A percentile compares a stretch with the other conserved stretches of the same genome.
These are phyloP conservation scores for Philotrypesis tridentata DNA, from an alignment of 1,140 invertebrate species.

Conservation along the genomic window DNA sequence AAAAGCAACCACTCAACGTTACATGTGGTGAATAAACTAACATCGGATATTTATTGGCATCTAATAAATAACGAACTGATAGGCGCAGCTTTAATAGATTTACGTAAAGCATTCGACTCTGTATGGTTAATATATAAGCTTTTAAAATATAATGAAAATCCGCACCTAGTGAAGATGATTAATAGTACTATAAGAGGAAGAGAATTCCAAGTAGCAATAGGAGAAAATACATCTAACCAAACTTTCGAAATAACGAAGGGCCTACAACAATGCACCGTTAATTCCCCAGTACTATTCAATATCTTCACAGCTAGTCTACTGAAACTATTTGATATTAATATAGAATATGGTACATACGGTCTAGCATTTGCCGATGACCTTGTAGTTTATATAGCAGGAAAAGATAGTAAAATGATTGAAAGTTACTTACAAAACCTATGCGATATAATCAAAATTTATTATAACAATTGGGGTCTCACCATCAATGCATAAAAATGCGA, in stretches of 20 bases:
- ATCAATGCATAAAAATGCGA: constrained; percentile 36
- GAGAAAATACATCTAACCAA: too few relatives aligned
- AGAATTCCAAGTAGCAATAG: too few relatives aligned
- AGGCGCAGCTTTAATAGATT: constrained; percentile 52
- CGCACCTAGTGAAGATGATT: not conserved
- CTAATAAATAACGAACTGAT: constrained; percentile 31
- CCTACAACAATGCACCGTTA: not conserved
- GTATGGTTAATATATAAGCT: constrained; percentile 55
- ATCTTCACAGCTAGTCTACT: not conserved
- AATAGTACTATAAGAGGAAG: not conserved
- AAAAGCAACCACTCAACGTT: constrained; percentile 44
- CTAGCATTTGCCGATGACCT: not conserved
- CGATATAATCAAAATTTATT: not conserved
- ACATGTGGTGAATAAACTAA: constrained; percentile 40
- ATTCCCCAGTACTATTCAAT: not conserved
- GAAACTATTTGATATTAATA: too few relatives aligned
- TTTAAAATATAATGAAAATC: not conserved
- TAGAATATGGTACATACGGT: too few relatives aligned
- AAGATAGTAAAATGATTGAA: not conserved
- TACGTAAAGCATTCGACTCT: constrained; percentile 59
- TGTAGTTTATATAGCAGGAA: not conserved
- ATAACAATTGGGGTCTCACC: constrained; percentile 19
- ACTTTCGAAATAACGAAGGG: too few relatives aligned
- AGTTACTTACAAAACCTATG: not conserved
- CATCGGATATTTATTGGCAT: constrained; percentile 32